Base-by-base conservation (phyloP, 2,113 vertebrate species). In the Galeopterus variegatus region DNA sequence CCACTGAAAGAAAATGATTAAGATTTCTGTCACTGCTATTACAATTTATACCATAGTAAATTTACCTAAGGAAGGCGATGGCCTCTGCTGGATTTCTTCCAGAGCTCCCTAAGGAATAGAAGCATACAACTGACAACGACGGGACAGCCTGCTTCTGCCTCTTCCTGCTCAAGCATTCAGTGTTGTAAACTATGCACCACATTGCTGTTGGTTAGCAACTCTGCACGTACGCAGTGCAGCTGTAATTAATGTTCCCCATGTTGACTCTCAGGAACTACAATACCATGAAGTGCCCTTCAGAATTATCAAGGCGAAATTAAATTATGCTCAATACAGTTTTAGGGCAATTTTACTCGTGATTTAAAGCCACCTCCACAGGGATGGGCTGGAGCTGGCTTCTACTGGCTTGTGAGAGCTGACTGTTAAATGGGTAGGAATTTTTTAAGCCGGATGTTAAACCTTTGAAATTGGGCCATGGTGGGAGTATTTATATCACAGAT, bases 221-320 rank as follows among this genome's bases (percentile, higher is more conserved):
- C 72, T 23, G 54, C 72, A 36, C 6, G 9, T 31, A 8, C 52
- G 33, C 58, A 26, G 77, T 41, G 70, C 28, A 13, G 19, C n/a
- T 64, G 81, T 93, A 95, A 96, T 97, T 95, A 97, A 76, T 36
- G 69, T 89, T 93, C 83, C 90, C 95, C 60, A 33, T 77, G 93
- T 89, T 60, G 86, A 67, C 85, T 92, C 96, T 96, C 72, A 58
- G 90, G 70, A 97, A 31, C 80, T 67, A 88, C 60, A 88, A 69
- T 84, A 92, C 97, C 81, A n/a, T 93, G 93, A 97, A 96, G 93
- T 91, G 33, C 95, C 82, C 84, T 96, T 97, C 90, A 95, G 84
- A 92, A 64, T 80, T 82, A 97, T 96, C 84, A 96, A 93, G 91
- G 95, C 95, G 93, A 95, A 97, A 96, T 96, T 90, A 92, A 97